phyloP scores from a whole-genome alignment of 2,113 vertebrate species.

The Calonectris borealis region DNA sequence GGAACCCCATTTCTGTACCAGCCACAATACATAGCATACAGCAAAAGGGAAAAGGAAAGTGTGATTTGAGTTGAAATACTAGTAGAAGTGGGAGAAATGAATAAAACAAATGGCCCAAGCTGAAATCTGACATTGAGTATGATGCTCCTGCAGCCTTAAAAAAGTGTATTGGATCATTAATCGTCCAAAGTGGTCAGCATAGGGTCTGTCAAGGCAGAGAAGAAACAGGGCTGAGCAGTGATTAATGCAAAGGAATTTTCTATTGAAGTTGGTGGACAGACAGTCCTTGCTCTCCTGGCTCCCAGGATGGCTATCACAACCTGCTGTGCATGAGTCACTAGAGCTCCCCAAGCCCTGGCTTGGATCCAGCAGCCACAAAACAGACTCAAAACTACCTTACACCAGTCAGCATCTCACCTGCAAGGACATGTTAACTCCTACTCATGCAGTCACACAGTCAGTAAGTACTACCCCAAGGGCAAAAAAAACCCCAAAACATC shows the following conservation, averaged over 20 bases:
- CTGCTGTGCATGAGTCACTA: not conserved
- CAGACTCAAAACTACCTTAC: not conserved
- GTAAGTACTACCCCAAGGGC: not conserved
- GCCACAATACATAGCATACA: not conserved
- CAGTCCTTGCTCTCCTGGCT: not conserved
- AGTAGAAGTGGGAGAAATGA: not conserved
- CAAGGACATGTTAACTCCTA: not conserved
- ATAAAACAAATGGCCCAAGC: not conserved
- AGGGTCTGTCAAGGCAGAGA: not conserved
- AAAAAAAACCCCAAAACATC: not conserved
- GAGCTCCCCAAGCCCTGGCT: not conserved
- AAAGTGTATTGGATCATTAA: not conserved
- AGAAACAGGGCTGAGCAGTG: not conserved
- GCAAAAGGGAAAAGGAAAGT: not conserved
- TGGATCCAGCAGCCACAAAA: not conserved
- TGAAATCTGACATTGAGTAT: not conserved
- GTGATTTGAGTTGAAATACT: not conserved
- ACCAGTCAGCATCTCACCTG: not conserved
- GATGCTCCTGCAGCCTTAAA: not conserved
- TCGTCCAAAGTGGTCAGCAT: not conserved
- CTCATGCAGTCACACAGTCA: not conserved
- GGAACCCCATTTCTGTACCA: not conserved
- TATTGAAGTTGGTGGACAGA: not conserved
- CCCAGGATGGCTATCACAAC: not conserved
- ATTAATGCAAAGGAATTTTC: not conserved